These are phyloP conservation scores for Eretmochelys imbricata DNA, from an alignment of 2,113 vertebrate species.

Conservation along the genomic window DNA sequence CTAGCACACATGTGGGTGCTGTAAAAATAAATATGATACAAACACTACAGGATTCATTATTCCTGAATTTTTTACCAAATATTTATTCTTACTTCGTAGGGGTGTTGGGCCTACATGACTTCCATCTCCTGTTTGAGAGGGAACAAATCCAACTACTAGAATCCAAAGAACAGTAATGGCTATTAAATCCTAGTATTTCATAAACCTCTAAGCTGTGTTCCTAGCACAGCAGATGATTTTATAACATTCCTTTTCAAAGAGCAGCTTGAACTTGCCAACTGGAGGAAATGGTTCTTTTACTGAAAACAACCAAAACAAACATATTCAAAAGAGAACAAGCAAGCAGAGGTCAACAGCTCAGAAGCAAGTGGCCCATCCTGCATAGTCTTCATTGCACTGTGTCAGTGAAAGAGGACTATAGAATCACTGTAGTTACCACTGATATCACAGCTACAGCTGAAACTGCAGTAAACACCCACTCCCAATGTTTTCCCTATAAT, in stretches of 20 bases:
- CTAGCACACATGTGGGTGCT: neutral
- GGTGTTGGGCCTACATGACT: neutral
- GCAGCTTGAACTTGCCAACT: neutral
- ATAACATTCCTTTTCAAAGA: neutral
- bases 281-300: neutral
- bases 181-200: neutral
- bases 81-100: accelerated
- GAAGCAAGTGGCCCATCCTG: neutral
- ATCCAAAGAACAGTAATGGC: neutral
- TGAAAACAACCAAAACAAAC: neutral
- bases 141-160: neutral
- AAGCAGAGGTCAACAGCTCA: neutral
- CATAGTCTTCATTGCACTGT: neutral
- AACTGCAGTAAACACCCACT: neutral
- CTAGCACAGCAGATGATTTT: neutral
- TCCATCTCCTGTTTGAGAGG: neutral
- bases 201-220: neutral
- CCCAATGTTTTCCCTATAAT: neutral
- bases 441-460: neutral
- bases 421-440: neutral
- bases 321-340: neutral
- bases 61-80: neutral
- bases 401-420: neutral
- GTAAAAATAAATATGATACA: neutral
- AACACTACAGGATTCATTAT: neutral